These are phyloP conservation scores for Scaptomyza tumidula DNA, from an alignment of 2,888 invertebrate species.

Conservation along the genomic window DNA sequence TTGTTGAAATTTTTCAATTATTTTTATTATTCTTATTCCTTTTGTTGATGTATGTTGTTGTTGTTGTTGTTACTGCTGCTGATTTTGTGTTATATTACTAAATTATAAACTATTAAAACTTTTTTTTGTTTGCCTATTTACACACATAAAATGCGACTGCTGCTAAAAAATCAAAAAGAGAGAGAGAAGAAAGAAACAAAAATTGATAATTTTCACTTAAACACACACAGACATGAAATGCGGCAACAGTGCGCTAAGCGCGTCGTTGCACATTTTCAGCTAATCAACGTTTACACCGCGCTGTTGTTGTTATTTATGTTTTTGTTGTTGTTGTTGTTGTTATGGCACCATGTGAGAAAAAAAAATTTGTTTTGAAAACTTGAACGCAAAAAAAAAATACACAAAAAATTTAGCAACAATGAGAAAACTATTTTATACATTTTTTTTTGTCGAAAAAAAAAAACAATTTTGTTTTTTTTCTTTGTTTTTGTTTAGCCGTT, in stretches of 20 bases:
- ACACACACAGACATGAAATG: slow-evolving; percentile 24
- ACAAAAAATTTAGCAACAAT: slow-evolving; percentile 11
- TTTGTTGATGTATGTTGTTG: background rate
- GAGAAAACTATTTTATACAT: slow-evolving; percentile 10
- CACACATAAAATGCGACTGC: slow-evolving; percentile 50
- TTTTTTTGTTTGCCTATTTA: slow-evolving; percentile 44
- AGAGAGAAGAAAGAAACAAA: slow-evolving; percentile 8
- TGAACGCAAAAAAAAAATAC: slow-evolving; percentile 31
- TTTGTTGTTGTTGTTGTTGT: slow-evolving; percentile 20
- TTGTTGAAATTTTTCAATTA: slow-evolving; percentile 1
- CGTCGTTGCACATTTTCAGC: slow-evolving; percentile 41
- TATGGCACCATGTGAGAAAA: slow-evolving; percentile 33
- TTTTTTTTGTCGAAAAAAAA: slow-evolving; percentile 10
- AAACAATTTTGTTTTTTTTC: background rate
- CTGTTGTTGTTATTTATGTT: slow-evolving; percentile 15
- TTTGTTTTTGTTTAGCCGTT: no score
- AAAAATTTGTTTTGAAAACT: slow-evolving; percentile 24
- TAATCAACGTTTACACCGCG: slow-evolving; percentile 5
- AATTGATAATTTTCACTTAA: background rate
- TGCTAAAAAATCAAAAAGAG: slow-evolving; percentile 11
- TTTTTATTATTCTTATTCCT: slow-evolving; percentile 9
- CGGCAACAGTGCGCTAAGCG: slow-evolving; percentile 37
- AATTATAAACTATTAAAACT: slow-evolving; percentile 26
- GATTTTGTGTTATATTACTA: slow-evolving; percentile 25
- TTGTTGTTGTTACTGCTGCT: background rate